Percentiles rank a stretch among this genome's conserved stretches.
Conservation (phyloP, 2,888 invertebrate species). For the Thereva nobilitata region DNA sequence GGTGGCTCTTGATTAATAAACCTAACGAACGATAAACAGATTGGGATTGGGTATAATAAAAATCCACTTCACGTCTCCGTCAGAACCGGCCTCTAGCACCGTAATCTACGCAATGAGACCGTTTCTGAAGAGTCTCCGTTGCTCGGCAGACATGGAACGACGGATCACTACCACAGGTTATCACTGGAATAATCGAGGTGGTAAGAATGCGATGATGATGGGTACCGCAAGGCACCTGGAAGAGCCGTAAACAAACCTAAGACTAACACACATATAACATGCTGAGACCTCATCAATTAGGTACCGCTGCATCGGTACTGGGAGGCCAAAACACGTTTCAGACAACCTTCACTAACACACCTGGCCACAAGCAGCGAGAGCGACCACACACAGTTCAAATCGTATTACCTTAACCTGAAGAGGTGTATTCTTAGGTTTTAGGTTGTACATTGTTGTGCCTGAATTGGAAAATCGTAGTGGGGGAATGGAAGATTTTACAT, state of each 20-base stretch:
- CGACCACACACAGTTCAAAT: slow-evolving; percentile 31
- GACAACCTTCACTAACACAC: slow-evolving; percentile 32
- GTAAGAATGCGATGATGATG: neutral
- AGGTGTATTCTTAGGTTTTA: neutral
- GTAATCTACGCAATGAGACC: slow-evolving; percentile 52
- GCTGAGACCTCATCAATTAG: neutral
- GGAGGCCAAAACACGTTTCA: slow-evolving; percentile 32
- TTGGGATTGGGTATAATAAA: neutral
- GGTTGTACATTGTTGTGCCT: slow-evolving; percentile 4
- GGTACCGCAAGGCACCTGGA: slow-evolving; percentile 18
- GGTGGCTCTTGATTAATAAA: slow-evolving; percentile 12
- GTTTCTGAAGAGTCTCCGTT: slow-evolving; percentile 46
- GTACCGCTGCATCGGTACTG: slow-evolving; percentile 2
- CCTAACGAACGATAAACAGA: slow-evolving; percentile 20
- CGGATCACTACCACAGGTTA: slow-evolving; percentile 9
- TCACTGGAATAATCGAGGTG: slow-evolving; percentile 8
- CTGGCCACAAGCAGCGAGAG: neutral
- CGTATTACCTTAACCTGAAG: slow-evolving; percentile 17
- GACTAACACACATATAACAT: slow-evolving; percentile 4
- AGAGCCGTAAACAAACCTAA: slow-evolving; percentile 18
- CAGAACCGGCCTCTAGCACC: slow-evolving; percentile 54
- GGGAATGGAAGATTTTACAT: too few relatives aligned
- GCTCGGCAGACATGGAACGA: neutral
- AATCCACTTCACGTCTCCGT: slow-evolving; percentile 42
- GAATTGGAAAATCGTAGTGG: neutral